phyloP scores from a whole-genome alignment of 2,797 vertebrate species.

The Cossypha dichroa region DNA sequence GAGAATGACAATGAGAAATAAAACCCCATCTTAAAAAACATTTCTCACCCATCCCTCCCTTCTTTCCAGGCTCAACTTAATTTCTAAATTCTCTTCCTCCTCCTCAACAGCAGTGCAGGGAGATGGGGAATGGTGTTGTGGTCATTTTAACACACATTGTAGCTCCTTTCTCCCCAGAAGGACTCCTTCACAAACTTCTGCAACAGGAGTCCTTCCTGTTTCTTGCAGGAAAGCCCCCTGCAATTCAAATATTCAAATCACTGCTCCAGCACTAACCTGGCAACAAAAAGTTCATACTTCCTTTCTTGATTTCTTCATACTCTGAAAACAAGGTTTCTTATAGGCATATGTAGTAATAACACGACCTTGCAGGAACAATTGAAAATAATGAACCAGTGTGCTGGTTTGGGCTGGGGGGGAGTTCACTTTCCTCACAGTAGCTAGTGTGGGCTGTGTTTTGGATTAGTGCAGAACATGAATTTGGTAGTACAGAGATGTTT shows the following conservation, averaged over 20 bases:
- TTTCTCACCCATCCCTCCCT: not conserved
- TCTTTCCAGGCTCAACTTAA: not conserved
- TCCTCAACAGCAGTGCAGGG: not conserved
- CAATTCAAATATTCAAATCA: not conserved
- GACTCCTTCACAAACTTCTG: not conserved
- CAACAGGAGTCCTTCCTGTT: not conserved
- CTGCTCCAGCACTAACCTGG: not conserved
- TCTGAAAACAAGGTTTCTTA: not conserved
- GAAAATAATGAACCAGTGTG: not conserved
- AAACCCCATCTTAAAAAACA: not conserved
- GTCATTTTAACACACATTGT: not conserved
- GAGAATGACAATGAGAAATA: not conserved
- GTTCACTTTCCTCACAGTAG: not conserved
- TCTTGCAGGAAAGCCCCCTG: too few relatives aligned
- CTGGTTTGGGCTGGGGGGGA: not conserved
- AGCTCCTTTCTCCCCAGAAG: not conserved
- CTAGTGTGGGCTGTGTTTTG: not conserved
- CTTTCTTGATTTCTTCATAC: not conserved
- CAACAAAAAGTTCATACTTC: not conserved
- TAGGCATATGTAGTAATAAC: not conserved
- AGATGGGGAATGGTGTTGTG: not conserved
- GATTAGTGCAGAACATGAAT: accelerated
- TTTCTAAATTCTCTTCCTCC: not conserved
- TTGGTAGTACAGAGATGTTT: not conserved
- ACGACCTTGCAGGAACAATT: not conserved